Conservation (phyloP, 64 coral and sea anemone genomes). For the Dendrophyllia cribrosa region DNA sequence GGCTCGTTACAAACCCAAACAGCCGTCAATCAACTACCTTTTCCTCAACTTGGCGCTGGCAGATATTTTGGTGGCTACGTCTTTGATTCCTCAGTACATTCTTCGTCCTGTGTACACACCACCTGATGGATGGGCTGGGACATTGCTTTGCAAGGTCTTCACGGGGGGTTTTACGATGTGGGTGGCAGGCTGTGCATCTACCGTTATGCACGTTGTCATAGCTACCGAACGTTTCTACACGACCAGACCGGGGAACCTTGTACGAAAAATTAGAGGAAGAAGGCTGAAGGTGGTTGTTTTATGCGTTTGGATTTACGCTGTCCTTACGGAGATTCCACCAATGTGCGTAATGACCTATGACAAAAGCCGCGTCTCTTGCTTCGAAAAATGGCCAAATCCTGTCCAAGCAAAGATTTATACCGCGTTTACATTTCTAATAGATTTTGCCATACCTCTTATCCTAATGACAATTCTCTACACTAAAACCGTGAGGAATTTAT, state of each 20-base stretch:
- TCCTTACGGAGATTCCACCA: not conserved
- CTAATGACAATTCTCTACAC: not conserved
- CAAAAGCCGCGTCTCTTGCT: not conserved
- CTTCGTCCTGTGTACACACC: not conserved
- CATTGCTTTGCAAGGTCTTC: not conserved
- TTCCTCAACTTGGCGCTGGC: not conserved
- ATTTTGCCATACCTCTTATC: not conserved
- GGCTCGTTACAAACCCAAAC: not conserved
- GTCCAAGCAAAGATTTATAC: not conserved
- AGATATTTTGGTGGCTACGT: conserved; percentile 9
- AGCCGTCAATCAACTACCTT: not conserved
- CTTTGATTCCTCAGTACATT: conserved; percentile 3
- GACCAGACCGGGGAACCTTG: not conserved
- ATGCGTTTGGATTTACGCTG: not conserved
- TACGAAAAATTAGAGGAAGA: not conserved
- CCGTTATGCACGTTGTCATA: not conserved
- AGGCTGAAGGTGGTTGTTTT: not conserved
- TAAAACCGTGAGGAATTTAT: not conserved
- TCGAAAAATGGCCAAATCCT: not conserved
- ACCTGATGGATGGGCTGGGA: not conserved
- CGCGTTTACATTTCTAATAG: not conserved
- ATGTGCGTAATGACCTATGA: conserved; percentile 1
- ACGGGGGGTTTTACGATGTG: not conserved
- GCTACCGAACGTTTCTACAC: not conserved
- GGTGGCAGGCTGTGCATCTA: not conserved